Conservation (phyloP, 1,140 invertebrate genomes). For the Cecropterus lyciades region DNA sequence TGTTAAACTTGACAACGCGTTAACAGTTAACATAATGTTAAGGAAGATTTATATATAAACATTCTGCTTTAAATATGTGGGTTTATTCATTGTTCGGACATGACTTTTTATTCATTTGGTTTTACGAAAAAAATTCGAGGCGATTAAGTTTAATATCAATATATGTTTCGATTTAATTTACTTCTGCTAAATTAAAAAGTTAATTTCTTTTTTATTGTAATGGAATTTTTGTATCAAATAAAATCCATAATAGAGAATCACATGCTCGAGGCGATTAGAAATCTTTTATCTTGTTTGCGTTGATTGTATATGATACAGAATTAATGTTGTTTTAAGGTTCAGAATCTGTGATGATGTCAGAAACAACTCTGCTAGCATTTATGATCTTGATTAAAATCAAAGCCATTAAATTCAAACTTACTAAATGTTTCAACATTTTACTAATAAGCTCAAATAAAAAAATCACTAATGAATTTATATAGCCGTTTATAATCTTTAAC, state of each 20-base stretch:
- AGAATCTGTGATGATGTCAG: slow-evolving; percentile 35
- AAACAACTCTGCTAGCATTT: slow-evolving; percentile 14
- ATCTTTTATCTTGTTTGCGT: slow-evolving; percentile 45
- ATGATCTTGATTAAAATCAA: slow-evolving; percentile 30
- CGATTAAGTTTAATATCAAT: slow-evolving; percentile 7
- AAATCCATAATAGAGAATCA: slow-evolving; percentile 40
- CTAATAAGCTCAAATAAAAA: slow-evolving; percentile 13
- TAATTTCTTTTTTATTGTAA: slow-evolving; percentile 34
- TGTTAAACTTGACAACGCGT: neutral
- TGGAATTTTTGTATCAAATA: slow-evolving; percentile 30
- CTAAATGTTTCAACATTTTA: slow-evolving; percentile 3
- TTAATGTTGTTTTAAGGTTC: slow-evolving; percentile 44
- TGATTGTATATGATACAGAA: slow-evolving; percentile 45
- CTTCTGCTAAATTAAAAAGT: slow-evolving; percentile 29
- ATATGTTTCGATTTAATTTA: slow-evolving; percentile 35
- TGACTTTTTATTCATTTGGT: slow-evolving; percentile 1
- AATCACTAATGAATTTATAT: slow-evolving; percentile 4
- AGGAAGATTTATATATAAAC: neutral
- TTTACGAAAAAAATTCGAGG: neutral
- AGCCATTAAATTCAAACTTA: slow-evolving; percentile 1
- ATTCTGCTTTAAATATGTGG: neutral
- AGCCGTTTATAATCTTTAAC: slow-evolving; percentile 2
- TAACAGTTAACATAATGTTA: neutral
- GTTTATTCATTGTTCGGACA: neutral
- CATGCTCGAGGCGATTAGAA: slow-evolving; percentile 47